A percentile compares a stretch with the other conserved stretches of the same genome.
Conservation (phyloP, 2,888 invertebrate species). For the Ectropis crepuscularia region DNA sequence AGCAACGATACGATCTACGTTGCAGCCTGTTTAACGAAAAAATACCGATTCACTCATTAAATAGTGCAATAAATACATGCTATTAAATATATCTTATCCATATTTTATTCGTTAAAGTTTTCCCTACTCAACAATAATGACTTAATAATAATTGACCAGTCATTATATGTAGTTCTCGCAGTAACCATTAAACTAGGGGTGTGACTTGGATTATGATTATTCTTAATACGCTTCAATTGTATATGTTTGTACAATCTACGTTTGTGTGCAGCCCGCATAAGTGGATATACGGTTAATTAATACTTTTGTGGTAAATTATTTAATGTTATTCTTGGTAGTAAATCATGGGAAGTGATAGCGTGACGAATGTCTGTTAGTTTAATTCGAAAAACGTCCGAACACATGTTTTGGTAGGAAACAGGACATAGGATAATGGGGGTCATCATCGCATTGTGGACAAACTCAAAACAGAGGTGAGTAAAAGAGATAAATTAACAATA, state of each 20-base stretch:
- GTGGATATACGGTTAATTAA: constrained; percentile 38
- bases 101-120: not conserved
- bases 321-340: constrained; percentile 22
- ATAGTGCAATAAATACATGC: too few species aligned
- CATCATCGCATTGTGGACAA: not conserved
- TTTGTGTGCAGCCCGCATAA: constrained; percentile 40
- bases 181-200: constrained; percentile 20
- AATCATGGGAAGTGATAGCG: constrained; percentile 28
- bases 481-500: not conserved
- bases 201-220: constrained; percentile 21
- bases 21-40: too few species aligned
- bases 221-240: not conserved
- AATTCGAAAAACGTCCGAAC: constrained; percentile 1
- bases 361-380: constrained; percentile 28
- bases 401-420: not conserved
- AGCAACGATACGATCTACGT: too few species aligned
- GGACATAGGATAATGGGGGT: constrained; percentile 7
- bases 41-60: too few species aligned
- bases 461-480: not conserved
- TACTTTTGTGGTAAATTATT: constrained; percentile 40
- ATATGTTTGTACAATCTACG: not conserved
- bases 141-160: constrained; percentile 73
- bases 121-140: constrained; percentile 54
- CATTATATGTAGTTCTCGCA: constrained; percentile 53
- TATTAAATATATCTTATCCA: constrained; percentile 3